A percentile compares a stretch with the other conserved stretches of the same genome.
Conservation (phyloP, 2,113 vertebrate species). For the Platycercus adscitus region DNA sequence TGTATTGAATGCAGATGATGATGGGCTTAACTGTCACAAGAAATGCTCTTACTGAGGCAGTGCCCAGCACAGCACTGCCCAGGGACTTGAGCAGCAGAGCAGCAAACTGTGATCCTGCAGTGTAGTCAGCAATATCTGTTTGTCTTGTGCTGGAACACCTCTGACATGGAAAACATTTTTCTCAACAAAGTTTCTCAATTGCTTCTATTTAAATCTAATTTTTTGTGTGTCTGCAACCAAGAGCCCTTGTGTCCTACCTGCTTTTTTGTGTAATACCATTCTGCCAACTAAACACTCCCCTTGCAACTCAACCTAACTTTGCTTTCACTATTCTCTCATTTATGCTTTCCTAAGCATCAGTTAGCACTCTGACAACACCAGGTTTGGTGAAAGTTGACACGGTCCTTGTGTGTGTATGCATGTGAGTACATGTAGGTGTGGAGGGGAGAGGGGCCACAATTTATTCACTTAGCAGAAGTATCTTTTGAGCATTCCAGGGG, state of each 20-base stretch:
- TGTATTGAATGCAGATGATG: neutral
- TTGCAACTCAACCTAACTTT: neutral
- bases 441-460: neutral
- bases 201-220: neutral
- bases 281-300: neutral
- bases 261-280: neutral
- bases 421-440: accelerated
- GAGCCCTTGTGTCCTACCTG: neutral
- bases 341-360: neutral
- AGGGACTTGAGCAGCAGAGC: neutral
- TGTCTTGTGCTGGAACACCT: neutral
- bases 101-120: neutral
- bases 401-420: neutral
- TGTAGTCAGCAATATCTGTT: neutral
- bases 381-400: neutral
- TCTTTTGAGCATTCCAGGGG: neutral
- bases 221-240: neutral
- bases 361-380: neutral
- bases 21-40: neutral
- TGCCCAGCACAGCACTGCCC: neutral
- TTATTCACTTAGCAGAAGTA: neutral
- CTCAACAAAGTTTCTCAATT: neutral
- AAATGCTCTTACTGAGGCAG: neutral
- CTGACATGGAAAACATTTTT: neutral
- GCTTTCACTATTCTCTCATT: neutral